Conservation (phyloP, 2,797 vertebrate species). For the Ambastaia sidthimunki region DNA sequence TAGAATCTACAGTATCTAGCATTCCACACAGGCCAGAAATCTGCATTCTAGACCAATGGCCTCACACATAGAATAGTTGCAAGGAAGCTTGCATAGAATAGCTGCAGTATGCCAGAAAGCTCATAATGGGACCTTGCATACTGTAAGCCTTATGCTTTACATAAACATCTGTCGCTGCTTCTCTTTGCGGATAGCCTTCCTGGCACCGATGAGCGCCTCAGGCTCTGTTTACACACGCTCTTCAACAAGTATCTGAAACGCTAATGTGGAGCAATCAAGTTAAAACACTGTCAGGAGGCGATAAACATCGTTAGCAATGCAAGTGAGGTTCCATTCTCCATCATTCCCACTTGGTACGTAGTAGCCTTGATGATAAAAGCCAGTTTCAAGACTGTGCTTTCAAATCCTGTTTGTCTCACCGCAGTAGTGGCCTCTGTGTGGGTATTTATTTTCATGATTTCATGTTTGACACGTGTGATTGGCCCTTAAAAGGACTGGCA, state of each 20-base stretch:
- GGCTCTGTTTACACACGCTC: constrained; percentile 6
- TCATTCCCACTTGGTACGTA: constrained; percentile 4
- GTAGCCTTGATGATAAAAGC: neutral
- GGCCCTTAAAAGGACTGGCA: constrained; percentile 83
- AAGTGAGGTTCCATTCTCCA: constrained; percentile 24
- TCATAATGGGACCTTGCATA: constrained; percentile 59
- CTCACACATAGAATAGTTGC: constrained; percentile 25
- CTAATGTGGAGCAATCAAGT: constrained; percentile 41
- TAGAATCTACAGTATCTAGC: constrained; percentile 21
- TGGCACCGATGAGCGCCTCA: constrained; percentile 34
- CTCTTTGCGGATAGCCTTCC: constrained; percentile 48
- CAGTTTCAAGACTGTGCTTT: neutral
- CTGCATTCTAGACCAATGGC: constrained; percentile 30
- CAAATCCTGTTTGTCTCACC: neutral
- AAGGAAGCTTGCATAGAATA: constrained; percentile 34
- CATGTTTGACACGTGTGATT: constrained; percentile 77
- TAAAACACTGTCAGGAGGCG: constrained; percentile 35
- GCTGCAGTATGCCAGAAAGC: constrained; percentile 28
- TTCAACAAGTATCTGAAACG: constrained; percentile 26
- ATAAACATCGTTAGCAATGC: constrained; percentile 35
- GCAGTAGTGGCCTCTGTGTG: constrained; percentile 37
- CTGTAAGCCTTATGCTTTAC: constrained; percentile 61
- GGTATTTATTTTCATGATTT: constrained; percentile 72
- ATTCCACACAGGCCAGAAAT: constrained; percentile 44
- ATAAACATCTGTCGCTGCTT: constrained; percentile 72